These are phyloP conservation scores for Allacma fusca DNA, from an alignment of 2,888 invertebrate species.

Conservation along the genomic window DNA sequence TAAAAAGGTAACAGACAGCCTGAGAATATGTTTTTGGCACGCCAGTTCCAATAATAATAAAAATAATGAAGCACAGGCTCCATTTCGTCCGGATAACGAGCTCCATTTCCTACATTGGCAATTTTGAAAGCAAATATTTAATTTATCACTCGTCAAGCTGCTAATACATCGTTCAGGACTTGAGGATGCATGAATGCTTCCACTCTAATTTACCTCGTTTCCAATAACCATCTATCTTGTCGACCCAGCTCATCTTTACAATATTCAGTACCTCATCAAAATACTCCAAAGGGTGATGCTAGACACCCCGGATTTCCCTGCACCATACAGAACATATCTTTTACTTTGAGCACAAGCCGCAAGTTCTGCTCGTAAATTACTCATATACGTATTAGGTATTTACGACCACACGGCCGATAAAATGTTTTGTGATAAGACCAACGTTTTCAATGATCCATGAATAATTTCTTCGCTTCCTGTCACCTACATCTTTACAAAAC, in stretches of 20 bases:
- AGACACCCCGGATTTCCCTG: background rate
- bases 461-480: constrained; percentile 35
- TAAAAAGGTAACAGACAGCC: constrained; percentile 3
- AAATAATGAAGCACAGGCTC: constrained; percentile 33
- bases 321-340: background rate
- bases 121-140: constrained; percentile 40
- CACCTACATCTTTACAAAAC: constrained; percentile 3
- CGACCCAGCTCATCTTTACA: constrained; percentile 21
- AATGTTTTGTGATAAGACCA: background rate
- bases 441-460: constrained; percentile 36
- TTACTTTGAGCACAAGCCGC: background rate
- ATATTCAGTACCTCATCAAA: constrained; percentile 18
- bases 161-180: constrained; percentile 17
- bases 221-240: constrained; percentile 24
- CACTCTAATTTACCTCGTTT: constrained; percentile 18
- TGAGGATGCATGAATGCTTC: constrained; percentile 22
- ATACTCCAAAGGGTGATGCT: background rate
- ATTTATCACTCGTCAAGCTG: constrained; percentile 36
- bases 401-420: background rate
- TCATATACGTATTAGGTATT: background rate
- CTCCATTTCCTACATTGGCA: constrained; percentile 32
- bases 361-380: constrained; percentile 11
- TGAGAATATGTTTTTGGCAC: constrained; percentile 16
- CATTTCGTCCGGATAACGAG: constrained; percentile 10
- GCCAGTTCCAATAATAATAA: constrained; percentile 31